Base-by-base conservation (phyloP, 2,113 vertebrate species). In the Emberiza fucata region DNA sequence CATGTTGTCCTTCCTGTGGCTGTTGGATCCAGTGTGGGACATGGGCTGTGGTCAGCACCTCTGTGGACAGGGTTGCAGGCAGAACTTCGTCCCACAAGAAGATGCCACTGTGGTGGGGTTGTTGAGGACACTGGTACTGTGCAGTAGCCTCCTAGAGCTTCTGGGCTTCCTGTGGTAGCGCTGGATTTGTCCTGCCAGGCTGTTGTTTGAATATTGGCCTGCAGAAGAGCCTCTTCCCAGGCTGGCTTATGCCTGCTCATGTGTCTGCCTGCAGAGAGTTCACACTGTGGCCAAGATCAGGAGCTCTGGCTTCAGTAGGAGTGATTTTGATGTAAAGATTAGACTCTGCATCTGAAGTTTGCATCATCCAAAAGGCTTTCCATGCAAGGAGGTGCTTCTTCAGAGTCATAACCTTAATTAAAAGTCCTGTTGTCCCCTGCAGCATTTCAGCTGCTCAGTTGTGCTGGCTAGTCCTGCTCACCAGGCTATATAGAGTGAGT, bases 391-490 rank as follows among this genome's bases (percentile, higher is more conserved):
- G 59, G 22, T 68, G 33, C 29, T 78, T 90, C 60, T 71, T 57
- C 47, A 73, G 54, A 90, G 42, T 73, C 54, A 39, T 81, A 81
- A 70, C 35, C 16, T 81, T 92, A 77, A 60, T 90, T 86, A 71
- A 83, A 88, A 88, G 75, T 77, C 56, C 57, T 68, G 8, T 84
- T 86, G 86, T 93, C n/a, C 72, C 61, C 64, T 86, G 70, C 70
- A 83, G 83, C 76, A 40, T 88, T 95, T 90, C 72, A 73, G 48
- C 65, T 81, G 16, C 42, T 80, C 39, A 57, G 57, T 54, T 5
- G 3, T 75, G 64, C 88, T 96, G 80, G 45, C 71, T 71, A 50
- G 11, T 59, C 84, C 40, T 91, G 63, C 31, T 93, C 40, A 65
- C 56, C 42, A 78, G 59, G 56, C 66, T 94, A 22, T 60, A 75